Evolutionary conservation across 2,797 vertebrate genomes (phyloP), one percentile per base, ranked within the genome.

Genomic region (Pangasius krempfi): DNA sequence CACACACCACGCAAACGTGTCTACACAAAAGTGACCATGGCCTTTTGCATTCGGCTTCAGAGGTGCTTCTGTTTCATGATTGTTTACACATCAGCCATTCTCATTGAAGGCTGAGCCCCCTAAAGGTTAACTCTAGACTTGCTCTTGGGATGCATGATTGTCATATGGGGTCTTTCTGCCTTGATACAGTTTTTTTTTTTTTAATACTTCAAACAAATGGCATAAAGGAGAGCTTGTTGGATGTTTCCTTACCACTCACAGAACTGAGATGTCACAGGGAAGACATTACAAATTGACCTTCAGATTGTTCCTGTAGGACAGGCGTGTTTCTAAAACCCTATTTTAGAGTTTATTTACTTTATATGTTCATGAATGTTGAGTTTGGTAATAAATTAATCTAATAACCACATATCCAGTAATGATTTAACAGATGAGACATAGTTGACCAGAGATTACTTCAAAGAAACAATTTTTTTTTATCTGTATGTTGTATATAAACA

Each of bases 21-120:
- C 30, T 70, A 52, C 1, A 27, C 72, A 47, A 47, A 75, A 25
- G 20, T 75, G 72, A 13, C 22, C 22, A 27, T 75, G 22, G 5
- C 40, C 10, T 75, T 75, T 75, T 40, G 4, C 50, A 33, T 80
- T 80, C 30, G 30, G 8, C 78, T 81, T 81, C 30, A 58, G 30
- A 81, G 30, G 30, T 22, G 20, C 33, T 60, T 58, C 18, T 37
- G 14, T 37, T 81, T 81, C 54, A 16, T 60, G 8, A 37, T 22
- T 81, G 79, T 81, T 81, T 81, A 30, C 20, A 25, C n/a, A 81
- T 81, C 54, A 58, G 25, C 5, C n/a, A 56, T 56, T 80, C 52
- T 80, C 13, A 56, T 22, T 80, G 78, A 54, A 33, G 16, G 7
- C n/a, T 80, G 76, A 79, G 14, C 5, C 16, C 76, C 50, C 78